Percentiles rank a stretch among this genome's conserved stretches.
These are phyloP conservation scores for Atta cephalotes DNA, from an alignment of 1,140 invertebrate species.

Conservation along the genomic window DNA sequence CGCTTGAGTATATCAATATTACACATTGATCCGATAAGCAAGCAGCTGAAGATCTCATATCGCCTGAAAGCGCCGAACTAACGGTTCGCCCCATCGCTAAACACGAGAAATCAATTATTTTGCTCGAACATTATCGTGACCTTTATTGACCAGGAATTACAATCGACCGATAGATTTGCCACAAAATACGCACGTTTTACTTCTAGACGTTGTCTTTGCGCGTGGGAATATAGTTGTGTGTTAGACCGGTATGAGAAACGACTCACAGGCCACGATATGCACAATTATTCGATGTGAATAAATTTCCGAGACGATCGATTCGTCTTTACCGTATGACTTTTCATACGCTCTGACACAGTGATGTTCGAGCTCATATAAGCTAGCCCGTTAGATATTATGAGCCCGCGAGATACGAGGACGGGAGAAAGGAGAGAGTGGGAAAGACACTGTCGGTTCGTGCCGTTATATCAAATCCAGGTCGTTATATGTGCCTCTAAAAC, in stretches of 20 bases:
- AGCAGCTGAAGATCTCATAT: constrained; percentile 11
- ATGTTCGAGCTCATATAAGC: constrained; percentile 21
- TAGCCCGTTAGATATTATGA: constrained; percentile 73
- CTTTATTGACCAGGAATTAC: constrained; percentile 47
- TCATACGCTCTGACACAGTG: not conserved
- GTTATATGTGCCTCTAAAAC: constrained; percentile 62
- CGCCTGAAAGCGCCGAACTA: constrained; percentile 29
- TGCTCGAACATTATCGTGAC: constrained; percentile 24
- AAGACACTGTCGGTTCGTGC: constrained; percentile 56
- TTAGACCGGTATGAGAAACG: constrained; percentile 29
- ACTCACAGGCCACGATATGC: not conserved
- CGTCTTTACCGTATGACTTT: constrained; percentile 26
- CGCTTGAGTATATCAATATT: constrained; percentile 23
- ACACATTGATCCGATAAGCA: constrained; percentile 39
- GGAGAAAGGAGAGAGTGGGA: constrained; percentile 48
- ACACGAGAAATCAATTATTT: constrained; percentile 64
- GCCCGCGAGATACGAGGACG: constrained; percentile 38
- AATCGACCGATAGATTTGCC: constrained; percentile 23
- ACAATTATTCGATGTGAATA: constrained; percentile 48
- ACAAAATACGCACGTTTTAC: not conserved
- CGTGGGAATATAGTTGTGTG: constrained; percentile 15
- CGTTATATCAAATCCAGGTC: constrained; percentile 78
- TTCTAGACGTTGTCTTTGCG: constrained; percentile 16
- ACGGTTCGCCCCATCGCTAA: constrained; percentile 39
- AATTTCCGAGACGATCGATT: constrained; percentile 30